Evolutionary conservation across 1,140 invertebrate genomes (phyloP), one percentile per base, ranked within the genome.

Genomic region (Centruroides vittatus): DNA sequence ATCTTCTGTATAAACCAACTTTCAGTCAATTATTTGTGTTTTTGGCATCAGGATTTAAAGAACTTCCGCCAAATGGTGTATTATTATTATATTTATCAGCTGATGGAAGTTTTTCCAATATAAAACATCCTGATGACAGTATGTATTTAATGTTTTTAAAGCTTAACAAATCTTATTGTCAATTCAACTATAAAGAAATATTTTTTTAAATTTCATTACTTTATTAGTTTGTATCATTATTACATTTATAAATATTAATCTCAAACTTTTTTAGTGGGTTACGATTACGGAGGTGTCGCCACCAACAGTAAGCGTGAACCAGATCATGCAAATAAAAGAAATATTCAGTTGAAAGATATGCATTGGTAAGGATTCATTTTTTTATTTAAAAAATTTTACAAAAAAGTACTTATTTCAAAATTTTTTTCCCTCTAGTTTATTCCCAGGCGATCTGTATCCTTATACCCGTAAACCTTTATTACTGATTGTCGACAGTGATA

Each of bases 1-100:
- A 96, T 77, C 79, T 97, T 65, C 79, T 98, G 63, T 97, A 93
- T 76, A 96, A 93, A 74, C 93, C 93, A 51, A 93, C 90, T 55
- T 86, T 94, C 69, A 89, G 87, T 73, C 92, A 96, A 76, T 82
- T 96, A 46, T 81, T 94, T 73, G 88, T 95, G 34, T 96, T 96
- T 76, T 78, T 97, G 65, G 86, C 91, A 47, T 95, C 91, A 66
- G 78, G 78, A 46, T 93, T 93, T 73, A 93, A 93, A 75, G 93
- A 97, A 74, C 78, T 98, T 61, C 90, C 91, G 35, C 81, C 85
- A 4, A 92, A 89, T 72, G 92, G 92, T 55, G 92, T 89, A 47
- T 78, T 97, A 61, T 76, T 98, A 35, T 78, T 98, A 49, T 98
- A 97, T 74, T 82, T 97, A 65, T 97, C 93, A 34, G 90, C 92